Evolutionary conservation across 2,888 invertebrate species (phyloP), one percentile per base, ranked within the genome.

Genomic region (Cataglyphis cursor): DNA sequence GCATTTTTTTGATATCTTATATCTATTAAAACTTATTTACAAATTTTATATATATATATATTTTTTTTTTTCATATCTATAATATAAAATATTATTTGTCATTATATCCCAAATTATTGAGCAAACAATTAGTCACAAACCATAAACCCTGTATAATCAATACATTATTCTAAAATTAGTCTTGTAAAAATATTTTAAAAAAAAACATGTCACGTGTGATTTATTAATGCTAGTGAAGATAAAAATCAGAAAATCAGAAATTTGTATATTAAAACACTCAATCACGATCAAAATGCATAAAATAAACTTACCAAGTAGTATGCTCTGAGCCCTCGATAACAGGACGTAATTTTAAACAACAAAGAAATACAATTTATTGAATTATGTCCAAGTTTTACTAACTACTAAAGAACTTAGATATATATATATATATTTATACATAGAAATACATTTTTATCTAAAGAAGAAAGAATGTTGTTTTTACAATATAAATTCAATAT

Each of bases 271-370:
- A 90, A 87, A 70, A 84, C 88, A 87, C 81, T 85, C 82, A 89
- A 83, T 81, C 83, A 86, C 74, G 87, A 83, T 84, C 85, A 84
- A 84, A 88, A 82, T 85, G 88, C 85, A 86, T 85, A 75, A 90
- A 87, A 82, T 91, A 85, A 92, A 95, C 95, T 95, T 95, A 95
- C 95, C 95, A 87, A 92, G 90, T 84, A 89, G 92, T 92, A 93
- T 89, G 92, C 92, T 93, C 92, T 91, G 93, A 94, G 94, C 93
- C 94, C 94, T 94, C 95, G 94, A 93, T 93, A 93, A 93, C 92
- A 89, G 93, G 93, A 92, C 92, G 94, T 94, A 92, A 94, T 93
- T 94, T 94, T 92, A 93, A 94, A 93, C 92, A 94, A 92, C 92
- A 95, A 92, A 95, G 92, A 95, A 95, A 94, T 88, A 93, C 89